phyloP scores from a whole-genome alignment of 2,888 invertebrate species.

The Stramonita haemastoma region DNA sequence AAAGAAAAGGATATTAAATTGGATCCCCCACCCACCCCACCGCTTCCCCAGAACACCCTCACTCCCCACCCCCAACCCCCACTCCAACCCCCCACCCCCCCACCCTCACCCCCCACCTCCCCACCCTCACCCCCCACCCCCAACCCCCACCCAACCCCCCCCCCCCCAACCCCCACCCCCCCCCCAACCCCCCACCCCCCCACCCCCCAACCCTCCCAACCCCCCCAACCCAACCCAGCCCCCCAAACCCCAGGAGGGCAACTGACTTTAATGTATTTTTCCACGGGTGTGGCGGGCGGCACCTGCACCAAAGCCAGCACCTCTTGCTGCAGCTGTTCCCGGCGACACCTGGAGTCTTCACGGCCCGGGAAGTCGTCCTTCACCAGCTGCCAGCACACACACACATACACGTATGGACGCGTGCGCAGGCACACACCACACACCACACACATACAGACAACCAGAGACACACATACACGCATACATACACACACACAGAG shows the following conservation, averaged over 20 bases:
- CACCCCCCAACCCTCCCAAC: too few species aligned
- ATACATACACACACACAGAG: not conserved
- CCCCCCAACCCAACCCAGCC: too few species aligned
- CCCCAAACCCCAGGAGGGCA: not conserved
- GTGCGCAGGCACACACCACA: not conserved
- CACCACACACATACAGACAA: not conserved
- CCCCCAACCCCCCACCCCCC: too few species aligned
- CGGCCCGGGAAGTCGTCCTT: constrained; percentile 70
- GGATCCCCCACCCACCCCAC: too few species aligned
- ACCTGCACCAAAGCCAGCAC: constrained; percentile 61
- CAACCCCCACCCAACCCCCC: too few species aligned
- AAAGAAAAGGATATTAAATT: too few species aligned
- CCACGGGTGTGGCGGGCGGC: constrained; percentile 73
- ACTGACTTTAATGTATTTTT: constrained; percentile 66
- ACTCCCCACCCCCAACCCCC: too few species aligned
- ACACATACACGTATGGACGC: not conserved
- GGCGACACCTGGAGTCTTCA: constrained; percentile 56
- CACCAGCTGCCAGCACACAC: constrained; percentile 63
- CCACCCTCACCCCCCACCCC: too few species aligned
- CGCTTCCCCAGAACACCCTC: too few species aligned
- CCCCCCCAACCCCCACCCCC: too few species aligned
- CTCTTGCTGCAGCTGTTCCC: constrained; percentile 59
- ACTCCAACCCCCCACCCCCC: too few species aligned
- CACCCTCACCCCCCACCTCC: too few species aligned
- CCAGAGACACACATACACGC: not conserved